phyloP scores from a whole-genome alignment of 2,888 invertebrate genomes.

The Thereva unica region DNA sequence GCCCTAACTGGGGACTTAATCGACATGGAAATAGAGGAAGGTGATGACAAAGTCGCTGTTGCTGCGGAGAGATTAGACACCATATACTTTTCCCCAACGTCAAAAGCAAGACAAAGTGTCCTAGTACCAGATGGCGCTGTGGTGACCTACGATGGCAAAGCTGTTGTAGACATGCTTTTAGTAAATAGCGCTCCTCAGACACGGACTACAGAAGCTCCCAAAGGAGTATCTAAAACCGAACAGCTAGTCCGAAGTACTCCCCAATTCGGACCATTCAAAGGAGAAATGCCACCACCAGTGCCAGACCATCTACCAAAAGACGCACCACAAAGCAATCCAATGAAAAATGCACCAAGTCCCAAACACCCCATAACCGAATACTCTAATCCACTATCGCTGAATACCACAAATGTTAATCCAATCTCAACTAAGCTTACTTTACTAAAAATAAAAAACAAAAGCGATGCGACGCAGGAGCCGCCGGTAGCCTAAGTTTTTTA shows the following conservation, averaged over 20 bases:
- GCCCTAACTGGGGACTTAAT: constrained; percentile 48
- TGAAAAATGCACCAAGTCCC: constrained; percentile 38
- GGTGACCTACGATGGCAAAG: constrained; percentile 77
- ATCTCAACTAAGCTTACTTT: constrained; percentile 58
- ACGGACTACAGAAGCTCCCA: constrained; percentile 43
- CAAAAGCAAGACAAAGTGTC: constrained; percentile 53
- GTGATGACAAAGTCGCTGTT: constrained; percentile 66
- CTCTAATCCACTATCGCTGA: constrained; percentile 44
- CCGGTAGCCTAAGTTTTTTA: too few species aligned
- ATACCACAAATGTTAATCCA: constrained; percentile 40
- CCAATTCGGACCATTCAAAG: constrained; percentile 75
- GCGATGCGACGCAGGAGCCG: background rate
- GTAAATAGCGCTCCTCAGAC: constrained; percentile 61
- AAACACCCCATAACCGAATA: constrained; percentile 45
- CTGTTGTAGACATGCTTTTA: constrained; percentile 67
- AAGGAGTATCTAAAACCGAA: constrained; percentile 61
- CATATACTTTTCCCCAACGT: constrained; percentile 74
- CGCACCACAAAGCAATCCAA: constrained; percentile 51
- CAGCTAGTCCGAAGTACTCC: constrained; percentile 67
- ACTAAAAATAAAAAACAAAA: constrained; percentile 18
- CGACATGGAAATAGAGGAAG: constrained; percentile 56
- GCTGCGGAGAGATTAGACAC: constrained; percentile 73
- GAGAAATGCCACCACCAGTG: constrained; percentile 70
- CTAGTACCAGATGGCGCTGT: constrained; percentile 63
- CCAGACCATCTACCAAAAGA: constrained; percentile 57